phyloP scores from a whole-genome alignment of 2,797 vertebrate genomes.

The Poeciliopsis presidionis region DNA sequence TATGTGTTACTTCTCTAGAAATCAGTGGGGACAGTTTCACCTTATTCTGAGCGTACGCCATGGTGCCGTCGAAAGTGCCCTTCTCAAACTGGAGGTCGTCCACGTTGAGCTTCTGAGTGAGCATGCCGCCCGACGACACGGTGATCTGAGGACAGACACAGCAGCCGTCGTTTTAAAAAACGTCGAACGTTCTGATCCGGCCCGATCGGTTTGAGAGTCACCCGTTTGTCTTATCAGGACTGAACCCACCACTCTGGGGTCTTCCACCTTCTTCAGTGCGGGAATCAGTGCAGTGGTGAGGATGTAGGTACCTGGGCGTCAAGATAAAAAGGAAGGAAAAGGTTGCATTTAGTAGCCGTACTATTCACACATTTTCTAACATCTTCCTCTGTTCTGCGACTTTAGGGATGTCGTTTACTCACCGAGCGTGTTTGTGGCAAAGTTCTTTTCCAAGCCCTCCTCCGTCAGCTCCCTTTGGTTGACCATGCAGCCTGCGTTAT shows the following conservation, averaged over 20 bases:
- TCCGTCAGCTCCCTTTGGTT: constrained; percentile 86
- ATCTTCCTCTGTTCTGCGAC: neutral
- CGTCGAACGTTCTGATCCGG: neutral
- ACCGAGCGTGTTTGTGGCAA: constrained; percentile 89
- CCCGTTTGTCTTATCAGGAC: neutral
- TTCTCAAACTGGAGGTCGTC: constrained; percentile 84
- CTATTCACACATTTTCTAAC: neutral
- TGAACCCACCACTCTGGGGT: constrained; percentile 86
- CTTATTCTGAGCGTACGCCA: constrained; percentile 89
- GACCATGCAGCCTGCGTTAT: constrained; percentile 89
- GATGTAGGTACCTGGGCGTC: constrained; percentile 82
- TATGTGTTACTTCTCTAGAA: neutral
- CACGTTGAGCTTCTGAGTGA: constrained; percentile 85
- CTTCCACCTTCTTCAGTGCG: constrained; percentile 79
- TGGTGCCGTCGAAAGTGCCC: constrained; percentile 83
- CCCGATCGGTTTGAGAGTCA: neutral
- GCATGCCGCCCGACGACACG: constrained; percentile 89
- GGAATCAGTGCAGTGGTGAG: constrained; percentile 86
- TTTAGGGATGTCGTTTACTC: constrained; percentile 30
- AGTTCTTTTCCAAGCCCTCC: constrained; percentile 88
- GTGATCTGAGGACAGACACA: constrained; percentile 74
- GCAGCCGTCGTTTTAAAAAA: neutral
- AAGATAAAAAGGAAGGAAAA: neutral
- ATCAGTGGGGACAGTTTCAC: constrained; percentile 54
- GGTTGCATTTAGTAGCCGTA: neutral